Conservation (phyloP, 2,113 vertebrate species). For the Ailurus styani region DNA sequence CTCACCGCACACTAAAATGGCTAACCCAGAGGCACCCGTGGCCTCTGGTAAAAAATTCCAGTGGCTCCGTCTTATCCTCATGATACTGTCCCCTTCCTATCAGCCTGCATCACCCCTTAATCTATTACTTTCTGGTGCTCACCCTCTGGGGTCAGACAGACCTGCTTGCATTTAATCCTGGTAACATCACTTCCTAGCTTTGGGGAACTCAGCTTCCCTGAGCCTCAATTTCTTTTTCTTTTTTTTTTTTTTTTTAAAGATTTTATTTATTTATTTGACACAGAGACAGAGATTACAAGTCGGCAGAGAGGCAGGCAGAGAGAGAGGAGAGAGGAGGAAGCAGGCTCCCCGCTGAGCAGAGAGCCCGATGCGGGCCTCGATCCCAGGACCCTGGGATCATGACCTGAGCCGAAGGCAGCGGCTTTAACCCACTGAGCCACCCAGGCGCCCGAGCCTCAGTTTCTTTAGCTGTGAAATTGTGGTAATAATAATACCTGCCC, state of each 20-base stretch:
- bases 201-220: not conserved
- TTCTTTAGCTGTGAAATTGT: not conserved
- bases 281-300: too few species aligned
- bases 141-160: not conserved
- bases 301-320: too few species aligned
- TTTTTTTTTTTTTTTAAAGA: too few species aligned
- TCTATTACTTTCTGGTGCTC: not conserved
- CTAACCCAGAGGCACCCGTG: not conserved
- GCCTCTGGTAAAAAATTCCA: not conserved
- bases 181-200: not conserved
- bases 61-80: not conserved
- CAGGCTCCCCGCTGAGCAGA: too few species aligned
- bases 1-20: not conserved
- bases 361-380: too few species aligned
- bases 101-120: not conserved
- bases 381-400: too few species aligned
- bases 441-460: not conserved
- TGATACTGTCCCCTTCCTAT: not conserved
- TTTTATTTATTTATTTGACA: too few species aligned
- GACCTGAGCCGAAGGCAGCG: too few species aligned
- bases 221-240: not conserved
- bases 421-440: too few species aligned
- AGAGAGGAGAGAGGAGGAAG: too few species aligned
- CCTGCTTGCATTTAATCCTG: not conserved
- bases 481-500: not conserved